These are phyloP conservation scores for Ectemnius continuus DNA, from an alignment of 2,888 invertebrate species.

Conservation along the genomic window DNA sequence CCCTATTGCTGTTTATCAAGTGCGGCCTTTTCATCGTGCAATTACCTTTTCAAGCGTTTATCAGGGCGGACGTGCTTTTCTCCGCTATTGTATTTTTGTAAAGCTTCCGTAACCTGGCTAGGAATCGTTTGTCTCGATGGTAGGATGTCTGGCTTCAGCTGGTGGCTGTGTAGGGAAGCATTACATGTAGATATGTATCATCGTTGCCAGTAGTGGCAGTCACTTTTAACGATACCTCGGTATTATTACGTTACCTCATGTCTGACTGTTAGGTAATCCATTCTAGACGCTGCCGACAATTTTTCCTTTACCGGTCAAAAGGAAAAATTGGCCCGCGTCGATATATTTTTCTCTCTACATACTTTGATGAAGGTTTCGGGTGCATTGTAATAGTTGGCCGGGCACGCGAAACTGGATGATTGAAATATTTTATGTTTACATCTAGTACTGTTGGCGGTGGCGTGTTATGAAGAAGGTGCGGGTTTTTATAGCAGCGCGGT, in stretches of 20 bases:
- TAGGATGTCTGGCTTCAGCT: not conserved
- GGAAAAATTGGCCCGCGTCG: not conserved
- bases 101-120: too few species aligned
- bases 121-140: too few species aligned
- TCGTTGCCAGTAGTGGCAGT: not conserved
- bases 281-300: conserved; percentile 30
- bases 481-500: conserved; percentile 37
- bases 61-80: too few species aligned
- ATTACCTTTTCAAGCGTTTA: too few species aligned
- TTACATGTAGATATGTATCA: not conserved
- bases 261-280: conserved; percentile 50
- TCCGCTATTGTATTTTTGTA: too few species aligned
- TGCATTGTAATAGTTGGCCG: not conserved
- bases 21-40: too few species aligned
- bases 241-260: conserved; percentile 49
- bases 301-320: conserved; percentile 19
- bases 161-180: not conserved
- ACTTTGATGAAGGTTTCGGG: conserved; percentile 12
- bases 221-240: conserved; percentile 23
- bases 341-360: not conserved
- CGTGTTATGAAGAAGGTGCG: conserved; percentile 49
- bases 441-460: not conserved
- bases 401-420: not conserved
- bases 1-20: too few species aligned
- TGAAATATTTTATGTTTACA: conserved; percentile 20